phyloP scores from a whole-genome alignment of 2,888 invertebrate species.

The Sabellastarte sp. region DNA sequence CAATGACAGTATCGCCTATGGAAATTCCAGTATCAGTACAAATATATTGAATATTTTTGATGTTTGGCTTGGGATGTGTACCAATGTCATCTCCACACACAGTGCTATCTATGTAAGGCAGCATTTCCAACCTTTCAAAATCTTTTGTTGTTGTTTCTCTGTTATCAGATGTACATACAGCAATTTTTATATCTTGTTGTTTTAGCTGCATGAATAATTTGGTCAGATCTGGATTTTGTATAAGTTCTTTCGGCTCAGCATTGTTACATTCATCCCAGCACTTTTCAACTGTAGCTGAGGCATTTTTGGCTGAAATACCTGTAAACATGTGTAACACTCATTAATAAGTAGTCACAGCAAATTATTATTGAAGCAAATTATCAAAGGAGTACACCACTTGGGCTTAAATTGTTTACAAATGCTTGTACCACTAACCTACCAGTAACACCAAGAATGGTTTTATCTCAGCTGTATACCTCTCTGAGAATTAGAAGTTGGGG shows the following conservation, averaged over 20 bases:
- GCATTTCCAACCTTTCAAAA: not conserved
- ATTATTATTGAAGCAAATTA: too few relatives aligned
- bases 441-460: too few relatives aligned
- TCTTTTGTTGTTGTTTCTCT: not conserved
- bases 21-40: not conserved
- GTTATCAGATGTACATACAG: not conserved
- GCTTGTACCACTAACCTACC: too few relatives aligned
- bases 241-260: not conserved
- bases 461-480: too few relatives aligned
- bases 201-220: not conserved
- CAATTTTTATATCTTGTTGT: not conserved
- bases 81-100: not conserved
- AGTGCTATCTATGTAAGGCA: not conserved
- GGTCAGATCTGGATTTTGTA: not conserved
- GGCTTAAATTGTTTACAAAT: too few relatives aligned
- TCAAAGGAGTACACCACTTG: too few relatives aligned
- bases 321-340: not conserved
- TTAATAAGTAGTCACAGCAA: not conserved
- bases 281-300: not conserved
- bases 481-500: too few relatives aligned
- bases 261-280: not conserved
- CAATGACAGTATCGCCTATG: not conserved
- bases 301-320: not conserved
- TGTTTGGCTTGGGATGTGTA: not conserved
- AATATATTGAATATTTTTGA: not conserved